Evolutionary conservation across 2,113 vertebrate species (phyloP).

Genomic region (Sakesphorus luctuosus): DNA sequence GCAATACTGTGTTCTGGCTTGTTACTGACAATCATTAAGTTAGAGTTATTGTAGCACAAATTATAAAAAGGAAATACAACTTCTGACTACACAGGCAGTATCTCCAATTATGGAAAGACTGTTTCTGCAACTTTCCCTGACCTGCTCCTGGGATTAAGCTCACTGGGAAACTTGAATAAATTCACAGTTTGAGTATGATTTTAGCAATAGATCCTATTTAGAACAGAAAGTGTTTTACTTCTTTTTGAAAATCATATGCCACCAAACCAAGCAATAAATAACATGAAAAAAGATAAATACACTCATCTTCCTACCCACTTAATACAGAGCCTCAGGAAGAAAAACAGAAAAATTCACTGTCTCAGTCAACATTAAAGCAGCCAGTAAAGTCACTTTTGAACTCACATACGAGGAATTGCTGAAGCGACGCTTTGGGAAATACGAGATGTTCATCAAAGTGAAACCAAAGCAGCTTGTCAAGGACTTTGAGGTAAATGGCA

Average conservation of each 20-base stretch:
- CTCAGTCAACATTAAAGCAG: constrained; percentile 83
- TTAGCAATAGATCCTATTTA: background rate
- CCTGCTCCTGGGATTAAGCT: background rate
- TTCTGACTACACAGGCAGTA: background rate
- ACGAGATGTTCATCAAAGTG: constrained; percentile 88
- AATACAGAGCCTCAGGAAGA: constrained; percentile 86
- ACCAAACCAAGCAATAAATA: background rate
- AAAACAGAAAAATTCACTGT: constrained; percentile 93
- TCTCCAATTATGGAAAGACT: background rate
- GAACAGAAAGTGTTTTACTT: background rate
- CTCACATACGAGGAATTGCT: constrained; percentile 92
- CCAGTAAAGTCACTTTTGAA: constrained; percentile 90
- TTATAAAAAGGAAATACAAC: background rate
- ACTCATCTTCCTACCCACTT: background rate
- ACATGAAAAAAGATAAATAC: background rate
- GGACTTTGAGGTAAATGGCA: constrained; percentile 85
- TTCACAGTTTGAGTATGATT: background rate
- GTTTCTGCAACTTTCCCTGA: background rate
- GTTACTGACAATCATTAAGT: background rate
- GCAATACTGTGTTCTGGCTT: background rate
- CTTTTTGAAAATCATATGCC: background rate
- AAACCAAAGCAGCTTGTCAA: constrained; percentile 87
- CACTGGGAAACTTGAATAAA: background rate
- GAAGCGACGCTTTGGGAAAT: constrained; percentile 85
- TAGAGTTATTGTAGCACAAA: background rate